A percentile compares a stretch with the other conserved stretches of the same genome.
Conservation (phyloP, 2,797 vertebrate species). For the Rhynchonycteris naso region DNA sequence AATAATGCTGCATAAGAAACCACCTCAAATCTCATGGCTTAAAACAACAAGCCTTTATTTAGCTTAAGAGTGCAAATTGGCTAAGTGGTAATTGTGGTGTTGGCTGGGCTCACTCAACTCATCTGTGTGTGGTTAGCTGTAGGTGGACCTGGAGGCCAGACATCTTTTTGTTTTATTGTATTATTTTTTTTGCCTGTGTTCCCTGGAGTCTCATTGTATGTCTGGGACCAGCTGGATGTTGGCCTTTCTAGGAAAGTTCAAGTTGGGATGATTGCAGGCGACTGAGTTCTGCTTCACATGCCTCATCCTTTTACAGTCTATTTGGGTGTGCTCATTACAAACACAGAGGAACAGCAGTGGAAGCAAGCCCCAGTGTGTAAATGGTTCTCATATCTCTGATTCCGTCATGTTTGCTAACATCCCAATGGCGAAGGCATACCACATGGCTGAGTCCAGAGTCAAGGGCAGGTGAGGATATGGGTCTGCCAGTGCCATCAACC, state of each 20-base stretch:
- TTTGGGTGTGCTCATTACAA: not conserved
- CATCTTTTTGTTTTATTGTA: not conserved
- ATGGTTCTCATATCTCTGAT: not conserved
- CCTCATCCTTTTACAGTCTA: not conserved
- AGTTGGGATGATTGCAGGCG: not conserved
- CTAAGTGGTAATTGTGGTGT: not conserved
- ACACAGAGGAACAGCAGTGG: not conserved
- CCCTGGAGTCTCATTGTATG: not conserved
- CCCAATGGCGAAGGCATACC: not conserved
- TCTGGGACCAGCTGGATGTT: not conserved
- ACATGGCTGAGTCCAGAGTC: not conserved
- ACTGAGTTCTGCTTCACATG: not conserved
- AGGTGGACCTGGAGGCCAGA: not conserved
- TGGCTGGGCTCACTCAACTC: not conserved
- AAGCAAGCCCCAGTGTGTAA: not conserved
- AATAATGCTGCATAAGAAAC: not conserved
- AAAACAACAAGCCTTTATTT: slow-evolving; percentile 21
- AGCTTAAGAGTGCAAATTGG: not conserved
- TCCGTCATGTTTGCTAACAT: not conserved
- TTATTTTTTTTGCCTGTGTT: not conserved
- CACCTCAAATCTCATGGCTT: not conserved
- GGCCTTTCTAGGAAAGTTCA: not conserved
- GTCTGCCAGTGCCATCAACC: not conserved
- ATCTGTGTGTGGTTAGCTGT: not conserved
- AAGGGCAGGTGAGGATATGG: not conserved